These are phyloP conservation scores for Epizoanthus rinbou DNA, from an alignment of 92 coral and sea anemone species.

Conservation along the genomic window DNA sequence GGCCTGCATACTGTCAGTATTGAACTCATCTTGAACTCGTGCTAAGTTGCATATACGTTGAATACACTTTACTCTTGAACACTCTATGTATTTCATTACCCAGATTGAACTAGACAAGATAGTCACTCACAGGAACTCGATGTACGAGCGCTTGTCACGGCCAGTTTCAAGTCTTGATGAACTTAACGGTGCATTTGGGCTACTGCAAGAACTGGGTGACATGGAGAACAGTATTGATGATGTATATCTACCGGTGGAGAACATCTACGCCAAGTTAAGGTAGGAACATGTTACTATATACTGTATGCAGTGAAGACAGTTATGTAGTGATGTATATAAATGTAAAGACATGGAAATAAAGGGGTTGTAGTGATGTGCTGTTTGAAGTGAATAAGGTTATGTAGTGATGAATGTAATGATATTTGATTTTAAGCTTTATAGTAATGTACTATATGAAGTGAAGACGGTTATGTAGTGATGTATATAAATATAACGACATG, in stretches of 20 bases:
- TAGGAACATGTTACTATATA: neutral
- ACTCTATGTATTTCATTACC: neutral
- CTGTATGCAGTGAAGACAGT: too few relatives aligned
- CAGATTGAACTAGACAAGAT: constrained; percentile 95
- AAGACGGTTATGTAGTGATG: too few relatives aligned
- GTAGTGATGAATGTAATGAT: too few relatives aligned
- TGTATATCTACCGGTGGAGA: constrained; percentile 94
- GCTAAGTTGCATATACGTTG: neutral
- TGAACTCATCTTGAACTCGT: neutral
- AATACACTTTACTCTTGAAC: neutral
- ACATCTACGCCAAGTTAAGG: constrained; percentile 91
- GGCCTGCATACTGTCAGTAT: too few relatives aligned
- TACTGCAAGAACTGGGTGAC: constrained; percentile 92
- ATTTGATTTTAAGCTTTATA: too few relatives aligned
- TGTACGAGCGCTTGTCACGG: constrained; percentile 84
- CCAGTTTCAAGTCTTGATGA: constrained; percentile 87
- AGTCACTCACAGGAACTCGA: constrained; percentile 87
- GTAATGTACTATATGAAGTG: too few relatives aligned
- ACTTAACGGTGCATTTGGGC: constrained; percentile 86
- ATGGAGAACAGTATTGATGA: constrained; percentile 97
- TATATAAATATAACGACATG: too few relatives aligned
- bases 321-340: too few relatives aligned
- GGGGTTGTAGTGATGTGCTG: too few relatives aligned
- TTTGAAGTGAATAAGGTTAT: too few relatives aligned
- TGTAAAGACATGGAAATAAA: too few relatives aligned